These are phyloP conservation scores for Mythimna lalbum DNA, from an alignment of 2,888 invertebrate genomes.

Conservation along the genomic window DNA sequence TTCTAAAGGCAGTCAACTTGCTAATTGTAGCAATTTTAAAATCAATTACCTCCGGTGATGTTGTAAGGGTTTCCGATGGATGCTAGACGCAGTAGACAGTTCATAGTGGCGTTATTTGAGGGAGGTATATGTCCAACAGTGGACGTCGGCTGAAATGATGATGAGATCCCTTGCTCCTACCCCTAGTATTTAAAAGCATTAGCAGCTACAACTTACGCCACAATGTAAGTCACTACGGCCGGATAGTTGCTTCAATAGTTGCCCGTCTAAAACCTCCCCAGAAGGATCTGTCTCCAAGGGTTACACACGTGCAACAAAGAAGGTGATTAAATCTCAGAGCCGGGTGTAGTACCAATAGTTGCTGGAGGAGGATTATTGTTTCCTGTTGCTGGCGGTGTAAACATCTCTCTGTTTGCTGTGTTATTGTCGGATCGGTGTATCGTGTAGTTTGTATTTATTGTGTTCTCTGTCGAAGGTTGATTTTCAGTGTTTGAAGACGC, in stretches of 20 bases:
- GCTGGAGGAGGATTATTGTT: conserved; percentile 34
- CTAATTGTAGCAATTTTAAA: too few relatives aligned
- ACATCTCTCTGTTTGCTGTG: conserved; percentile 19
- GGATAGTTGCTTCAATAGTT: not conserved
- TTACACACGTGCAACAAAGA: conserved; percentile 15
- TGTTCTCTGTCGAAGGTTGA: not conserved
- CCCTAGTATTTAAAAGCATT: not conserved
- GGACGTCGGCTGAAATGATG: too few relatives aligned
- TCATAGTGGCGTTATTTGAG: too few relatives aligned
- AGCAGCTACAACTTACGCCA: not conserved
- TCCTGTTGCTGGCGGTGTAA: conserved; percentile 16
- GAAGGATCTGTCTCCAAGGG: not conserved
- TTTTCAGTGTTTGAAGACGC: not conserved
- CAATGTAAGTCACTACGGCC: not conserved
- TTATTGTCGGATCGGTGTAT: conserved; percentile 6
- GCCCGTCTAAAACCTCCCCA: not conserved
- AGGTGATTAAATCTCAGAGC: conserved; percentile 26
- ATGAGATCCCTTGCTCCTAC: too few relatives aligned
- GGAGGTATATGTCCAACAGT: too few relatives aligned
- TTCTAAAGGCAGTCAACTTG: too few relatives aligned
- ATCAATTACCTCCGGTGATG: too few relatives aligned
- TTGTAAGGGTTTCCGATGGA: too few relatives aligned
- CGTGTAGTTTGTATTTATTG: not conserved
- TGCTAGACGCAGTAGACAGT: too few relatives aligned
- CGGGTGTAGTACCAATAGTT: not conserved